Percentiles rank a stretch among this genome's conserved stretches.
These are phyloP conservation scores for Drosophila flavopinicola DNA, from an alignment of 2,888 invertebrate species.

Conservation along the genomic window DNA sequence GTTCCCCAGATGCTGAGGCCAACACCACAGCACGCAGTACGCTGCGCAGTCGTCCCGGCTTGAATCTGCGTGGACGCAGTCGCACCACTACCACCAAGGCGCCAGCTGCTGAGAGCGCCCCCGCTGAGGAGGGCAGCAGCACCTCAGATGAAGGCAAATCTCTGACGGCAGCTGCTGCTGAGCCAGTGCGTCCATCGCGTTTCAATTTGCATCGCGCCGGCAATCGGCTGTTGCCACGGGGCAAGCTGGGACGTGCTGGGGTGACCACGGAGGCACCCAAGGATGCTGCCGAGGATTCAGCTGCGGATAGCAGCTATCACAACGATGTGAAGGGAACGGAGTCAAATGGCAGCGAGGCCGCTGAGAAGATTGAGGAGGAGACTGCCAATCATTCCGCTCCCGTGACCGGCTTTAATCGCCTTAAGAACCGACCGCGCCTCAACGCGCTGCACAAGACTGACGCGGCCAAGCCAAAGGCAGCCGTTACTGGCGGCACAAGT, in stretches of 20 bases:
- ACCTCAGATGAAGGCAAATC: constrained; percentile 64
- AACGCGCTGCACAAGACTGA: constrained; percentile 83
- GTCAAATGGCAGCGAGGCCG: constrained; percentile 39
- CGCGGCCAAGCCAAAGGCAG: constrained; percentile 75
- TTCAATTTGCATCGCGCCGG: constrained; percentile 82
- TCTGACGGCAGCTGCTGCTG: constrained; percentile 43
- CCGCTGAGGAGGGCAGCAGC: constrained; percentile 43
- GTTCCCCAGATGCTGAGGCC: constrained; percentile 64
- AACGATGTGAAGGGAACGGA: constrained; percentile 76
- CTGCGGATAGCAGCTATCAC: constrained; percentile 80
- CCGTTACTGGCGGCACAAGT: constrained; percentile 44
- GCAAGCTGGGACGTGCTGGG: constrained; percentile 72
- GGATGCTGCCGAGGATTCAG: constrained; percentile 71
- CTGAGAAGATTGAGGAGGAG: constrained; percentile 54
- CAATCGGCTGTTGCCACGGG: constrained; percentile 82
- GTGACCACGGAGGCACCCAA: constrained; percentile 74
- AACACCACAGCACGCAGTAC: constrained; percentile 81
- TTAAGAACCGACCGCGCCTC: constrained; percentile 83
- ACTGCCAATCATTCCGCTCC: constrained; percentile 55
- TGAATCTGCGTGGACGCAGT: constrained; percentile 82
- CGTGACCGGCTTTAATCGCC: constrained; percentile 81
- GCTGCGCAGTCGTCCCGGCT: constrained; percentile 80
- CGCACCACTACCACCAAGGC: constrained; percentile 81
- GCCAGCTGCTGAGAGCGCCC: constrained; percentile 57
- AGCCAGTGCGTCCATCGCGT: constrained; percentile 78